Conservation (phyloP, 2,797 vertebrate species). For the Nyctalus aviator region DNA sequence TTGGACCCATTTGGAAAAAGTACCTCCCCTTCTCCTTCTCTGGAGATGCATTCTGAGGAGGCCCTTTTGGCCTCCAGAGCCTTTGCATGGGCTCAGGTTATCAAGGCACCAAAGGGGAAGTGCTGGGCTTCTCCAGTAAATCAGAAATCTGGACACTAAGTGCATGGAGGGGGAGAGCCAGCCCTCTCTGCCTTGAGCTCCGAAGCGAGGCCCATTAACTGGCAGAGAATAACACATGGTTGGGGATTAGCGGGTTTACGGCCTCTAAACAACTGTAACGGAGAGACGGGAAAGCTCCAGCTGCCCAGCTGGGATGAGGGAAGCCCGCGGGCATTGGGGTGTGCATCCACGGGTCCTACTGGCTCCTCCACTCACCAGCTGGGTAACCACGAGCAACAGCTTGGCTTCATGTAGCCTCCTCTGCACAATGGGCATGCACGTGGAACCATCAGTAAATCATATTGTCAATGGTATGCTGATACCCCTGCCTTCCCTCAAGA, state of each 20-base stretch:
- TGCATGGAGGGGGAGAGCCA: accelerated
- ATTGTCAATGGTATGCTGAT: accelerated
- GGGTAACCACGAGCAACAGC: background rate
- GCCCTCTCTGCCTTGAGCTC: background rate
- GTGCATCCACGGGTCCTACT: background rate
- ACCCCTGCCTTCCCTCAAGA: background rate
- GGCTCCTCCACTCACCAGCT: background rate
- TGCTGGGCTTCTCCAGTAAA: background rate
- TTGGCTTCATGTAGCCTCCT: background rate
- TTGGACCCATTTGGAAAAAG: background rate
- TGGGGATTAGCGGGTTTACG: background rate
- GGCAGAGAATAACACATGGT: background rate
- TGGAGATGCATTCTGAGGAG: accelerated
- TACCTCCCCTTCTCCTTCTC: background rate
- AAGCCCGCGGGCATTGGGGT: accelerated
- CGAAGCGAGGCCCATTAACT: background rate
- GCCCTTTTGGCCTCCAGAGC: accelerated
- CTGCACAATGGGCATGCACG: background rate
- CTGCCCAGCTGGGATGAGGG: background rate
- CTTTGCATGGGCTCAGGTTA: accelerated
- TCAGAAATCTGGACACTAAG: background rate
- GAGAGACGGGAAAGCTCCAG: background rate
- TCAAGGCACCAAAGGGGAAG: accelerated
- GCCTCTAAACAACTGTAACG: background rate
- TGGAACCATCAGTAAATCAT: background rate